These are phyloP conservation scores for Microcebus ravelobensis DNA, from an alignment of 2,113 vertebrate genomes.

Conservation along the genomic window DNA sequence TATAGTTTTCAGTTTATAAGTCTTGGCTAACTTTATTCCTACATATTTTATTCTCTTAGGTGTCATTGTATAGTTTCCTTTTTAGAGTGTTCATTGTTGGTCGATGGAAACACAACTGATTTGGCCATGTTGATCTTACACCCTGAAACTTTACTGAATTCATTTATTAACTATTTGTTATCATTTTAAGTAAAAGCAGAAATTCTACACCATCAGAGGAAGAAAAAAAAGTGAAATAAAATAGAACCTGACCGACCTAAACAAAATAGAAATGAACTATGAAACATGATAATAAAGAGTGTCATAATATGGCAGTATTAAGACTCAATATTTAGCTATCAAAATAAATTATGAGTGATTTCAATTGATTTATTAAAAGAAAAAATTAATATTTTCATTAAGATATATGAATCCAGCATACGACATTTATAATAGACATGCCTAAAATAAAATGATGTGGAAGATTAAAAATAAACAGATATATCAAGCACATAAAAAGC, in stretches of 20 bases:
- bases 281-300: not conserved
- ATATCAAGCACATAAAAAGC: conserved; percentile 45
- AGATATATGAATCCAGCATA: conserved; percentile 34
- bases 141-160: conserved; percentile 6
- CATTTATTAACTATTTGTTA: not conserved
- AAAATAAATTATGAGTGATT: not conserved
- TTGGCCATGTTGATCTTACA: not conserved
- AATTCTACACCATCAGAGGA: not conserved
- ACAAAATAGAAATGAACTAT: not conserved
- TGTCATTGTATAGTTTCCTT: not conserved
- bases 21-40: not conserved
- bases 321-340: not conserved
- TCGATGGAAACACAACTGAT: not conserved
- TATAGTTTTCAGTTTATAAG: not conserved
- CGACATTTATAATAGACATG: conserved; percentile 32
- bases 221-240: not conserved
- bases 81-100: not conserved
- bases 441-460: conserved; percentile 30
- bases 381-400: conserved; percentile 40
- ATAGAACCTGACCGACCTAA: not conserved
- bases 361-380: conserved; percentile 18
- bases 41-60: not conserved
- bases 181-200: conserved; percentile 40
- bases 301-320: not conserved
- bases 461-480: conserved; percentile 45